Percentiles rank a stretch among this genome's conserved stretches.
phyloP scores from a whole-genome alignment of 2,888 invertebrate genomes.

The Trichacis sp. region DNA sequence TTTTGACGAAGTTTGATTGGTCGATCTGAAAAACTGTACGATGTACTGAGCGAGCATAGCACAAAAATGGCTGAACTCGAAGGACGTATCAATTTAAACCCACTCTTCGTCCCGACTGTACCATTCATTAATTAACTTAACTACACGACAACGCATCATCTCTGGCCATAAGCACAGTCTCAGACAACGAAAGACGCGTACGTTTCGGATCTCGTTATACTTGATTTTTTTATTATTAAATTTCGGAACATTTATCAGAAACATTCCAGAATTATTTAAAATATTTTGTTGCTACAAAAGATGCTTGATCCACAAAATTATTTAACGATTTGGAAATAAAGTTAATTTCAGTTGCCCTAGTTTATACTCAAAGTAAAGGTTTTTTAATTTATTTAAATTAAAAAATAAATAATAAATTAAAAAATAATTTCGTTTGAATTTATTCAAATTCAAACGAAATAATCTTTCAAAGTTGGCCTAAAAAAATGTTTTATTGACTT shows the following conservation, averaged over 20 bases:
- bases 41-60: slow-evolving; percentile 38
- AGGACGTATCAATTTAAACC: slow-evolving; percentile 68
- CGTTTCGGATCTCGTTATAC: slow-evolving; percentile 47
- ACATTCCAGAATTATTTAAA: neutral
- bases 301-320: too few species aligned
- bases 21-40: slow-evolving; percentile 16
- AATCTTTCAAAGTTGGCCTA: too few species aligned
- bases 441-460: too few species aligned
- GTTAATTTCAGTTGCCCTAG: too few species aligned
- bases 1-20: neutral
- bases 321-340: too few species aligned
- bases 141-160: slow-evolving; percentile 64
- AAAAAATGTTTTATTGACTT: too few species aligned
- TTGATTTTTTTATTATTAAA: slow-evolving; percentile 27
- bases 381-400: too few species aligned
- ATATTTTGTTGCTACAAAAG: neutral
- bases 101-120: slow-evolving; percentile 65
- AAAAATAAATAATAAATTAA: too few species aligned
- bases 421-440: too few species aligned
- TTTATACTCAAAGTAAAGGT: too few species aligned
- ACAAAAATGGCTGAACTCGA: slow-evolving; percentile 62
- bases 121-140: slow-evolving; percentile 69
- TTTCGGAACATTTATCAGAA: slow-evolving; percentile 11
- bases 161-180: slow-evolving; percentile 55
- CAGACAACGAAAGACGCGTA: slow-evolving; percentile 53